Conservation (phyloP, 2,113 vertebrate species). For the Toxotes chatareus region DNA sequence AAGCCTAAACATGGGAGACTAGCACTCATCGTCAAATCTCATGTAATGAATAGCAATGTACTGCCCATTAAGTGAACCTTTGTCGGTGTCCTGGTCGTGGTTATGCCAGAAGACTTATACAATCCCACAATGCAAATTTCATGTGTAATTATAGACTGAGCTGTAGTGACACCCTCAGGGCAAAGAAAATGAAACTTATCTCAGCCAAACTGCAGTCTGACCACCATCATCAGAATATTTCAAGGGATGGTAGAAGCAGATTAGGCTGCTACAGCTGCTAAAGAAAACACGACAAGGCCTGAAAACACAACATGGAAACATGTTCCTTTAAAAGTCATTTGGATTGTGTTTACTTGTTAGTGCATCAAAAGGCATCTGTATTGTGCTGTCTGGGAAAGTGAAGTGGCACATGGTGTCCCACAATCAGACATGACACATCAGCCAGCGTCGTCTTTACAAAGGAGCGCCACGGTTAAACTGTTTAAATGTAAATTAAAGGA, state of each 20-base stretch:
- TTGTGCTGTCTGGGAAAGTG: no score
- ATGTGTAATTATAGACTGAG: constrained; percentile 25
- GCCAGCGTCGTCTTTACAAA: not conserved
- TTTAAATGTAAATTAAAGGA: not conserved
- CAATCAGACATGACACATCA: not conserved
- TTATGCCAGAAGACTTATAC: constrained; percentile 17
- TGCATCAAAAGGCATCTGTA: no score
- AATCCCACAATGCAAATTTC: constrained; percentile 25
- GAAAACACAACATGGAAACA: no score
- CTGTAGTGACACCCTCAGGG: constrained; percentile 1
- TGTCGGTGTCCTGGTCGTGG: not conserved
- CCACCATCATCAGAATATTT: constrained; percentile 34
- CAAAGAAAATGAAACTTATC: constrained; percentile 29
- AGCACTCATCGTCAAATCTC: not conserved
- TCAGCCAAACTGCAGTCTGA: constrained; percentile 21
- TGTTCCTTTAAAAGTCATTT: no score
- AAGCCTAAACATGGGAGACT: not conserved
- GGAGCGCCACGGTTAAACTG: not conserved
- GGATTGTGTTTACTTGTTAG: no score
- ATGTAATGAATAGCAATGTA: constrained; percentile 16
- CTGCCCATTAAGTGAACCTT: constrained; percentile 9
- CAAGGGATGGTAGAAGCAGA: constrained; percentile 10
- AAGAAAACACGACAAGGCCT: constrained; percentile 18
- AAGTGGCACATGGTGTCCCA: no score
- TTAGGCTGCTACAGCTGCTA: constrained; percentile 17